Conservation (phyloP, 1,140 invertebrate genomes). For the Camponotus vicinus region DNA sequence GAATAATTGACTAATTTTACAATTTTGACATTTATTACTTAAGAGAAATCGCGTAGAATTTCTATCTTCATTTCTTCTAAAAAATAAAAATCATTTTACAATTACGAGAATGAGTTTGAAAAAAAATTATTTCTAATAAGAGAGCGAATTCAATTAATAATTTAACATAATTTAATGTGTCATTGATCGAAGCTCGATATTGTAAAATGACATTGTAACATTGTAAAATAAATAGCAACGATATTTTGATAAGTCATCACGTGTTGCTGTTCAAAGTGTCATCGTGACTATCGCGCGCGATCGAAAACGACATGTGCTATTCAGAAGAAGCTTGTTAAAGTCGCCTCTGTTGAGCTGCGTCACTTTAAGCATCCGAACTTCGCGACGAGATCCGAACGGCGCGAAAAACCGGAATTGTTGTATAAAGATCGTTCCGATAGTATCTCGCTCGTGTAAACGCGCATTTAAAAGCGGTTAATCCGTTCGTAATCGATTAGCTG, state of each 20-base stretch:
- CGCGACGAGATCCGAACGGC: not conserved
- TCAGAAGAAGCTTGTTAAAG: conserved; percentile 7
- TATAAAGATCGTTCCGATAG: conserved; percentile 15
- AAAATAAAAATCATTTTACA: not conserved
- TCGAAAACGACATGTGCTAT: not conserved
- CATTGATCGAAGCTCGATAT: not conserved
- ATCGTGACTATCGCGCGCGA: not conserved
- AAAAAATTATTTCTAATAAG: not conserved
- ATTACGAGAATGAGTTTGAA: not conserved
- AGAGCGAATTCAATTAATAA: not conserved
- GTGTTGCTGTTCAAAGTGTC: not conserved
- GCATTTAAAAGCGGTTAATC: conserved; percentile 24
- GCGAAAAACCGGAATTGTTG: not conserved
- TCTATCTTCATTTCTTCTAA: not conserved
- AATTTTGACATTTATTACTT: not conserved
- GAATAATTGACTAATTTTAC: not conserved
- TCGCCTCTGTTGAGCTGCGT: conserved; percentile 9
- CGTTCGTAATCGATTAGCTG: not conserved
- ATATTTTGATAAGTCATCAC: conserved; percentile 36
- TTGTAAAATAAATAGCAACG: not conserved
- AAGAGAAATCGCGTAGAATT: not conserved
- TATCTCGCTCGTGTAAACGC: conserved; percentile 7
- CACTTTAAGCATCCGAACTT: not conserved
- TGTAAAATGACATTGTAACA: too few relatives aligned
- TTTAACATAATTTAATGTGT: not conserved